A percentile compares a stretch with the other conserved stretches of the same genome.
Conservation (phyloP, 2,888 invertebrate genomes). For the Megalurothrips usitatus region DNA sequence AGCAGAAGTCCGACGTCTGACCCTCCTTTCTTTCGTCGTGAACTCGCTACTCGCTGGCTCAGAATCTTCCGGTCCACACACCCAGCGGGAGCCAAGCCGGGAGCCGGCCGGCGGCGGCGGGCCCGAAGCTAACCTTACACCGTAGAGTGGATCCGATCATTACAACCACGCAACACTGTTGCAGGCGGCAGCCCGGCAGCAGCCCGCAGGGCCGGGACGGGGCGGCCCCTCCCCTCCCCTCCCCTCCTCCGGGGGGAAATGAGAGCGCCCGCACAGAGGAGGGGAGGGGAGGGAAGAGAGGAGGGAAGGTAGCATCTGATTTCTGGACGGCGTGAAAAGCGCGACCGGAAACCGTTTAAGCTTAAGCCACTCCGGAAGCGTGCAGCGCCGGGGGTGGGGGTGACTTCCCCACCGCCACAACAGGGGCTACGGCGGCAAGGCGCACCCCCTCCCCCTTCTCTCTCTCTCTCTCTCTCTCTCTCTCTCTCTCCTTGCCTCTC, state of each 20-base stretch:
- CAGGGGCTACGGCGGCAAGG: background rate
- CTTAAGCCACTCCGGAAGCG: constrained; percentile 21
- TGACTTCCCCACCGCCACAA: no score
- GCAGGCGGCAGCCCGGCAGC: background rate
- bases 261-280: background rate
- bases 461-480: no score
- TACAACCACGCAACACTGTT: constrained; percentile 11
- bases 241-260: background rate
- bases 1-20: no score
- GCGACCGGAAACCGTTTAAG: constrained; percentile 18
- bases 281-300: background rate
- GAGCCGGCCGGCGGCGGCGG: no score
- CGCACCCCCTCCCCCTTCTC: background rate
- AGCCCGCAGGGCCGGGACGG: background rate
- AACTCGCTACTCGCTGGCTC: no score
- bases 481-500: no score
- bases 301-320: constrained; percentile 11
- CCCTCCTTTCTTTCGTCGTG: no score
- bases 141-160: constrained; percentile 19
- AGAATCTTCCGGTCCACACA: no score
- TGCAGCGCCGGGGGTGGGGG: background rate
- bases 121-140: background rate
- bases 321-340: constrained; percentile 22
- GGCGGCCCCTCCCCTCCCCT: background rate
- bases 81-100: no score